Percentiles rank a stretch among this genome's conserved stretches.
Conservation (phyloP, 1,140 invertebrate genomes). For the Sarcophaga peregrina region DNA sequence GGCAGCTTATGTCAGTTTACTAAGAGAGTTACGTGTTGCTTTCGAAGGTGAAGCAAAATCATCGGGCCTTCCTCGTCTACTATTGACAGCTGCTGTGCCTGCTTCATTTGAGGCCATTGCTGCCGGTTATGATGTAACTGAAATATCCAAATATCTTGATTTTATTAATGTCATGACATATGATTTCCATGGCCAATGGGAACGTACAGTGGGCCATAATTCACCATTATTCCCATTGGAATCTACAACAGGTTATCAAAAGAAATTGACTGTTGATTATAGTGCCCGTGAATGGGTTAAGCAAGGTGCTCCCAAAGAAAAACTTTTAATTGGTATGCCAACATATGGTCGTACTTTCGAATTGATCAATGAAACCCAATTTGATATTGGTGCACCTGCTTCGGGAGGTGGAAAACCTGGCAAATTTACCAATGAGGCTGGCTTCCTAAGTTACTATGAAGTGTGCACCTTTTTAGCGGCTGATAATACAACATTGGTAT, state of each 20-base stretch:
- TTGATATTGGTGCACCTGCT: conserved; percentile 92
- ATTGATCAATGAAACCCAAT: conserved; percentile 86
- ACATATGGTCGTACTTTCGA: conserved; percentile 96
- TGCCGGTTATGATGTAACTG: conserved; percentile 92
- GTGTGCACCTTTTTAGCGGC: conserved; percentile 92
- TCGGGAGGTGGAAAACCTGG: conserved; percentile 85
- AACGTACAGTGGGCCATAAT: conserved; percentile 91
- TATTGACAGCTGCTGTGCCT: conserved; percentile 90
- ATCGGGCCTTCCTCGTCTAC: conserved; percentile 80
- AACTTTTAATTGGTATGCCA: conserved; percentile 94
- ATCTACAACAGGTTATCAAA: conserved; percentile 88
- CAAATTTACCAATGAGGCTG: conserved; percentile 87
- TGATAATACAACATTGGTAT: conserved; percentile 92
- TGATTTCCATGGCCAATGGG: conserved; percentile 95
- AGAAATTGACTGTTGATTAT: conserved; percentile 91
- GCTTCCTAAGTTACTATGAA: conserved; percentile 95
- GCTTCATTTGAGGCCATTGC: conserved; percentile 92
- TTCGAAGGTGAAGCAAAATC: conserved; percentile 90
- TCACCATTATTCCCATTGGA: conserved; percentile 89
- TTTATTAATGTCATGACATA: conserved; percentile 96
- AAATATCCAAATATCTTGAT: conserved; percentile 93
- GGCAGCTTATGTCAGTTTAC: conserved; percentile 81
- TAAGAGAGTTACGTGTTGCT: conserved; percentile 83
- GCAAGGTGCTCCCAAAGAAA: conserved; percentile 94
- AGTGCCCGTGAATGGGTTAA: conserved; percentile 93